Conservation (phyloP, 2,113 vertebrate genomes). For the Paramisgurnus dabryanus region DNA sequence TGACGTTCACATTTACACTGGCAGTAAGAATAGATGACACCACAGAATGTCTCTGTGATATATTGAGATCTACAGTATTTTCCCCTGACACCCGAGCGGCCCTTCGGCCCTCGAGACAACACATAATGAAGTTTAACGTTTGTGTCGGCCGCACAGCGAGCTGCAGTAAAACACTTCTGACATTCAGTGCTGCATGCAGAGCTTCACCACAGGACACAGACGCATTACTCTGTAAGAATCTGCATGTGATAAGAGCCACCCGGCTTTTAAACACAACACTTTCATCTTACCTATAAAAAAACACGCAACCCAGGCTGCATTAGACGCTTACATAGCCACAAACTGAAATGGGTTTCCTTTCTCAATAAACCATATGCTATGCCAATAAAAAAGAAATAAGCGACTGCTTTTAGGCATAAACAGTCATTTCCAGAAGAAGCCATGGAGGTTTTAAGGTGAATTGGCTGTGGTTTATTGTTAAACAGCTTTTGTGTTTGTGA, state of each 20-base stretch:
- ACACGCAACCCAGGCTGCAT: constrained; percentile 11
- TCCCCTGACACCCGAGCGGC: not conserved
- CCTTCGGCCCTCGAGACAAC: not conserved
- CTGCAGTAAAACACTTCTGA: constrained; percentile 40
- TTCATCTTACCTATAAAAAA: constrained; percentile 9
- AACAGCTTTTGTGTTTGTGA: constrained; percentile 22
- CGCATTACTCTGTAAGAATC: constrained; percentile 3
- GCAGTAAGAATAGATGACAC: not conserved
- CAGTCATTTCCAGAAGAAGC: constrained; percentile 11
- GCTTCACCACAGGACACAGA: not conserved
- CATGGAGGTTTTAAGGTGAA: not conserved
- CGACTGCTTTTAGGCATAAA: constrained; percentile 34
- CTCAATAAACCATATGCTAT: not conserved
- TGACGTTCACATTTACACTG: not conserved
- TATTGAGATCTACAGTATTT: not conserved
- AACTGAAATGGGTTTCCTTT: not conserved
- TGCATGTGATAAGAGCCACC: not conserved
- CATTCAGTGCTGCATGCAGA: constrained; percentile 17
- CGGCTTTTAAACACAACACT: constrained; percentile 33
- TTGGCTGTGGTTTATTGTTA: constrained; percentile 16
- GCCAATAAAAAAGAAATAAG: not conserved
- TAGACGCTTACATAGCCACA: constrained; percentile 15
- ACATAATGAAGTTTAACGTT: constrained; percentile 30
- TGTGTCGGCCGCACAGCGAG: not conserved
- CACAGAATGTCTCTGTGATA: not conserved